Conservation (phyloP, 2,888 invertebrate genomes). For the Cryptops parisi region DNA sequence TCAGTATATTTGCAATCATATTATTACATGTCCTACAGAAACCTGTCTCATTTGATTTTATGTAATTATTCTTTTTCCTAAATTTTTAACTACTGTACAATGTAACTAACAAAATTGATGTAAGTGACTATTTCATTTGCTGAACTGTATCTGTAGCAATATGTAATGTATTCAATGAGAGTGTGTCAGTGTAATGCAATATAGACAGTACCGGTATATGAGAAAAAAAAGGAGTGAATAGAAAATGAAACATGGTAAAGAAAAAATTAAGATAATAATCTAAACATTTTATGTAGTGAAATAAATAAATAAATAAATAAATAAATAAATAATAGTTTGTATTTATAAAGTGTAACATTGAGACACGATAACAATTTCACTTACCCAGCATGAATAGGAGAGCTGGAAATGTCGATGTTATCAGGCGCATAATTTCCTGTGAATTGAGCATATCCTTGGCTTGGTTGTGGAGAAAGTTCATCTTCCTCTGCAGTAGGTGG, state of each 20-base stretch:
- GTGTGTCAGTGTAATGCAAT: too few relatives aligned
- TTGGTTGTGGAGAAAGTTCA: constrained; percentile 47
- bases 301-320: not conserved
- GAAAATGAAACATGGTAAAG: too few relatives aligned
- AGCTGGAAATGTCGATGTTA: constrained; percentile 41
- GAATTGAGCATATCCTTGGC: constrained; percentile 33
- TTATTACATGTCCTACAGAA: too few relatives aligned
- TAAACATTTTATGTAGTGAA: not conserved
- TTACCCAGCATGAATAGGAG: constrained; percentile 43
- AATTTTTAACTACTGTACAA: not conserved
- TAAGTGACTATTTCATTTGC: too few relatives aligned
- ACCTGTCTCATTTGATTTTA: not conserved
- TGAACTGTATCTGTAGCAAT: too few relatives aligned
- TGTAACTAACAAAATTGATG: too few relatives aligned
- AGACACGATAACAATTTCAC: constrained; percentile 20
- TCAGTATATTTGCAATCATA: too few relatives aligned
- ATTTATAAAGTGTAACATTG: not conserved
- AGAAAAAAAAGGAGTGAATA: too few relatives aligned
- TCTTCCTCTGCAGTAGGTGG: constrained; percentile 46
- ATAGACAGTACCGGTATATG: too few relatives aligned
- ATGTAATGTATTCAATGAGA: too few relatives aligned
- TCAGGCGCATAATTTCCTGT: constrained; percentile 41
- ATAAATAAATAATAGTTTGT: too few relatives aligned
- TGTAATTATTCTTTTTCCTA: not conserved
- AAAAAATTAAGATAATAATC: too few relatives aligned